phyloP scores from a whole-genome alignment of 2,113 vertebrate species.

The Cyrtonyx montezumae region DNA sequence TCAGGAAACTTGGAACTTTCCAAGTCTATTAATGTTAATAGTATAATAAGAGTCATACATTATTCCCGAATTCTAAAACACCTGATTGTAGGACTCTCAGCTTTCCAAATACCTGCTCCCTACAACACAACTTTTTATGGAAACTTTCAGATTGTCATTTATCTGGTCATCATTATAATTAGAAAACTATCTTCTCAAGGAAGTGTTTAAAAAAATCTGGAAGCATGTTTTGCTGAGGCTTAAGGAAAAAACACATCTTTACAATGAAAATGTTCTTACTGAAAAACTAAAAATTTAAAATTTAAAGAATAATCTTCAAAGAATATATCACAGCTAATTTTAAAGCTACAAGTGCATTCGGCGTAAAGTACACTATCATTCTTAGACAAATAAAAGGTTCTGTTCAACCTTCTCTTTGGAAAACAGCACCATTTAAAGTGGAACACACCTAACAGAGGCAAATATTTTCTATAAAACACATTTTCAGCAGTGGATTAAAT shows the following conservation, averaged over 20 bases:
- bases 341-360: not conserved
- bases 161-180: not conserved
- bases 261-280: not conserved
- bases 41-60: not conserved
- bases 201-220: not conserved
- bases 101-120: not conserved
- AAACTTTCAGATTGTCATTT: not conserved
- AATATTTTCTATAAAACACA: not conserved
- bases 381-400: not conserved
- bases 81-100: not conserved
- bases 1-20: not conserved
- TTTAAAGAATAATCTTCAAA: not conserved
- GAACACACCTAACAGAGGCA: not conserved
- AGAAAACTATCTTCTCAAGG: not conserved
- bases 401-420: not conserved
- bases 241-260: not conserved
- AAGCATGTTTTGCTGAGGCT: not conserved
- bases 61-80: not conserved
- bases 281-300: not conserved
- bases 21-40: not conserved
- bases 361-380: not conserved
- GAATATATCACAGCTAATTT: not conserved
- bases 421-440: not conserved
- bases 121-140: not conserved
- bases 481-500: conserved; percentile 7